Conservation (phyloP, 2,888 invertebrate species). For the Nephrocerus scutellatus region DNA sequence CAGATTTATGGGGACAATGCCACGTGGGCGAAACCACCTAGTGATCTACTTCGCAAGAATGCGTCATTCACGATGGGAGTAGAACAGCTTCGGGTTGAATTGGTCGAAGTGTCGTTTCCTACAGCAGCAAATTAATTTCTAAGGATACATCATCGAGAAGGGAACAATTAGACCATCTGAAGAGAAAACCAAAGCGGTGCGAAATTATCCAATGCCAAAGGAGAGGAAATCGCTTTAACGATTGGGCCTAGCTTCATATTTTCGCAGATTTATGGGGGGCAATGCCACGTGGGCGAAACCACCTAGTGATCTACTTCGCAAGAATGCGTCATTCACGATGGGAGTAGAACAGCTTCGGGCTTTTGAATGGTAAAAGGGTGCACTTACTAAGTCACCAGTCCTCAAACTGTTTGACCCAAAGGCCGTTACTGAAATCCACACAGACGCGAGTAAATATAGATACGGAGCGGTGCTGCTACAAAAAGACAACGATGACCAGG, state of each 20-base stretch:
- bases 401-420: conserved; percentile 17
- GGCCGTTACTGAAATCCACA: conserved; percentile 20
- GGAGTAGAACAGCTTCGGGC: conserved; percentile 6
- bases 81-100: conserved; percentile 3
- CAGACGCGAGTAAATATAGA: conserved; percentile 21
- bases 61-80: no score
- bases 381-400: conserved; percentile 12
- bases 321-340: conserved; percentile 15
- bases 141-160: conserved; percentile 6
- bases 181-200: conserved; percentile 13
- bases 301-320: conserved; percentile 26
- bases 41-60: no score
- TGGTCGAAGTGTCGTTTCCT: conserved; percentile 12
- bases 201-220: conserved; percentile 11
- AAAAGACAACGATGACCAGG: conserved; percentile 13
- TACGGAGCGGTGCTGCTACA: conserved; percentile 20
- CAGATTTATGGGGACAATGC: no score
- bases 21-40: no score
- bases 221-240: conserved; percentile 12
- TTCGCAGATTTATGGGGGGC: conserved; percentile 12
- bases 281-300: conserved; percentile 33
- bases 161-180: conserved; percentile 9
- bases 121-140: conserved; percentile 1
- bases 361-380: conserved; percentile 14
- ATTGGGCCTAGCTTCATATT: conserved; percentile 17